A percentile compares a stretch with the other conserved stretches of the same genome.
These are phyloP conservation scores for Drosophila multiciliata DNA, from an alignment of 2,888 invertebrate species.

Conservation along the genomic window DNA sequence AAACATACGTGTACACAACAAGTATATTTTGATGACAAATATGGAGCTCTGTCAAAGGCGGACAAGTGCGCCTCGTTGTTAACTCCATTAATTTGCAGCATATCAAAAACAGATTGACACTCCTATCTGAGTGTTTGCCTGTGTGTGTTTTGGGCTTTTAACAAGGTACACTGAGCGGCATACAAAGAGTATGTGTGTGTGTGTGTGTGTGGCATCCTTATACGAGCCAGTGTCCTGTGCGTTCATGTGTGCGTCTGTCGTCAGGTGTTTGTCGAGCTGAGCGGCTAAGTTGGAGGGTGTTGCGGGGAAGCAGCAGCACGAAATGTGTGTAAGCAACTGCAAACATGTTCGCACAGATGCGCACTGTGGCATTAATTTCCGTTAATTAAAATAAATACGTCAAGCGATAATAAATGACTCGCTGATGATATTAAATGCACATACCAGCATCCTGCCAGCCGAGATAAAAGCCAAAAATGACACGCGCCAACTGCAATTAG, in stretches of 20 bases:
- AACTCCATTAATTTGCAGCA: constrained; percentile 69
- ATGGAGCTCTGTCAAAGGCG: neutral
- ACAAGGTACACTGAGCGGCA: constrained; percentile 28
- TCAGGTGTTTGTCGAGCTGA: constrained; percentile 41
- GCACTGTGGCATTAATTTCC: constrained; percentile 79
- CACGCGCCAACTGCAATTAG: constrained; percentile 62
- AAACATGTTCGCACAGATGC: constrained; percentile 71
- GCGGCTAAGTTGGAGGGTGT: neutral
- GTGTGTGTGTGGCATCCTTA: constrained; percentile 47
- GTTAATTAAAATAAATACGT: constrained; percentile 81
- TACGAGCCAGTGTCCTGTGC: constrained; percentile 55
- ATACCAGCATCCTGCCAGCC: constrained; percentile 29
- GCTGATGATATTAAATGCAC: constrained; percentile 70
- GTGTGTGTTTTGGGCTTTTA: constrained; percentile 21
- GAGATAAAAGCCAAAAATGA: constrained; percentile 40
- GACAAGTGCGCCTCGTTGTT: constrained; percentile 43
- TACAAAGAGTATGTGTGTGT: constrained; percentile 12
- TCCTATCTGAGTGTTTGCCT: constrained; percentile 18
- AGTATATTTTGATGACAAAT: neutral
- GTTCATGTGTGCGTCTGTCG: constrained; percentile 57
- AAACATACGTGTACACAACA: neutral
- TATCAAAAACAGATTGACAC: constrained; percentile 72
- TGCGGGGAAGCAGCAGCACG: constrained; percentile 18
- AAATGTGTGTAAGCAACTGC: constrained; percentile 70
- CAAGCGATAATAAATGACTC: constrained; percentile 80